phyloP scores from a whole-genome alignment of 92 coral and sea anemone genomes.

The Porites evermanni region DNA sequence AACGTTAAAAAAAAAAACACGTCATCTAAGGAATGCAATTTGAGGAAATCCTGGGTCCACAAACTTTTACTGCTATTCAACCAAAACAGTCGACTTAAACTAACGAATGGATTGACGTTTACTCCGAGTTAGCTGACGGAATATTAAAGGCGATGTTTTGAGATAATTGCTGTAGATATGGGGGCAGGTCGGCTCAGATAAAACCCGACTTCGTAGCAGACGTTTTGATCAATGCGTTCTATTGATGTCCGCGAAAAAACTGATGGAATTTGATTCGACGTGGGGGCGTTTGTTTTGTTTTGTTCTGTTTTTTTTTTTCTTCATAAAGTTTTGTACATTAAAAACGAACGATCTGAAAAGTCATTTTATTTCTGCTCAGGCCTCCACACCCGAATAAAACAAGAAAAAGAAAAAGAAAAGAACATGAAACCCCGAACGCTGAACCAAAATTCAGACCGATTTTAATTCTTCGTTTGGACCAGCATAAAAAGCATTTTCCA shows the following conservation, averaged over 20 bases:
- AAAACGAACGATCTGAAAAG: background rate
- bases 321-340: background rate
- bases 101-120: background rate
- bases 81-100: constrained; percentile 18
- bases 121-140: background rate
- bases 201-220: constrained; percentile 1
- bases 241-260: background rate
- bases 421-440: too few relatives aligned
- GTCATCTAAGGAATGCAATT: background rate
- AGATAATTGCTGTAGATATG: constrained; percentile 27
- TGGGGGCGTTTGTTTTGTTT: constrained; percentile 21
- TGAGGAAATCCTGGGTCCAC: constrained; percentile 16
- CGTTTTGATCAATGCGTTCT: constrained; percentile 32
- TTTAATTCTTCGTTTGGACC: background rate
- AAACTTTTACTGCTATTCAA: constrained; percentile 25
- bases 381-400: background rate
- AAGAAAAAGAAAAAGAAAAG: too few relatives aligned
- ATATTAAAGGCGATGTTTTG: background rate
- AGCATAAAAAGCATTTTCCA: background rate
- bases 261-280: constrained; percentile 13
- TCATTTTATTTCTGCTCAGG: background rate
- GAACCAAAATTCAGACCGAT: background rate
- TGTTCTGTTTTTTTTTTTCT: background rate
- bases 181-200: constrained; percentile 9
- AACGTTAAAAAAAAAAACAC: background rate